Evolutionary conservation across 30 jellyfish, hydroid and myxozoan species (phyloP).

Genomic region (Hydra vulgaris): DNA sequence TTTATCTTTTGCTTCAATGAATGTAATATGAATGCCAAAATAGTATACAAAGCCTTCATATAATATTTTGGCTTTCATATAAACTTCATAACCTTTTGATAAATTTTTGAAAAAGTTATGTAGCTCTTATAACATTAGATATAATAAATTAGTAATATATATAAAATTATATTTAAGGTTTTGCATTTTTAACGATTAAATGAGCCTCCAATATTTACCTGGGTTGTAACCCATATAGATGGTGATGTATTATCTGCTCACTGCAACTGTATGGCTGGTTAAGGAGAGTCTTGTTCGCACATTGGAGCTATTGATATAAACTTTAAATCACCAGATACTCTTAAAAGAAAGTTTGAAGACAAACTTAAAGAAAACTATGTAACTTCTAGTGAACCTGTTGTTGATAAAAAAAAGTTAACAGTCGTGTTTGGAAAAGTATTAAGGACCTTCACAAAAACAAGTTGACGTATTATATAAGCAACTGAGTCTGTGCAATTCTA

Average conservation of each 20-base stretch:
- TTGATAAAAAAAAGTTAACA: background rate
- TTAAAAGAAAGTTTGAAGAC: constrained; percentile 2
- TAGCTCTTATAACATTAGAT: background rate
- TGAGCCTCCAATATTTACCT: too few relatives aligned
- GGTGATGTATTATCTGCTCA: constrained; percentile 6
- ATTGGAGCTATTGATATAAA: constrained; percentile 38
- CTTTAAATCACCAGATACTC: constrained; percentile 6
- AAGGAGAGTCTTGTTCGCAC: constrained; percentile 62
- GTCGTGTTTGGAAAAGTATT: background rate
- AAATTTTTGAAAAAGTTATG: background rate
- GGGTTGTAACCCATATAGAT: background rate
- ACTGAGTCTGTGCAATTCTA: constrained; percentile 5
- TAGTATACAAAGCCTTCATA: too few relatives aligned
- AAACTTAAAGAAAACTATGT: background rate
- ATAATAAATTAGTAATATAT: background rate
- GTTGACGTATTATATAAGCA: background rate
- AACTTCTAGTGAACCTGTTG: background rate
- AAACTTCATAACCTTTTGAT: background rate
- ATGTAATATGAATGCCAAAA: too few relatives aligned
- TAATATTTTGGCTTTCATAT: too few relatives aligned
- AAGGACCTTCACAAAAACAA: constrained; percentile 10
- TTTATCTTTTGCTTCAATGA: too few relatives aligned
- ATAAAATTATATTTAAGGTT: too few relatives aligned
- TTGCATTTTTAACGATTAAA: background rate
- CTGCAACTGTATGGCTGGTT: constrained; percentile 16